Conservation (phyloP, 1,140 invertebrate genomes). For the Drosophila repleta region DNA sequence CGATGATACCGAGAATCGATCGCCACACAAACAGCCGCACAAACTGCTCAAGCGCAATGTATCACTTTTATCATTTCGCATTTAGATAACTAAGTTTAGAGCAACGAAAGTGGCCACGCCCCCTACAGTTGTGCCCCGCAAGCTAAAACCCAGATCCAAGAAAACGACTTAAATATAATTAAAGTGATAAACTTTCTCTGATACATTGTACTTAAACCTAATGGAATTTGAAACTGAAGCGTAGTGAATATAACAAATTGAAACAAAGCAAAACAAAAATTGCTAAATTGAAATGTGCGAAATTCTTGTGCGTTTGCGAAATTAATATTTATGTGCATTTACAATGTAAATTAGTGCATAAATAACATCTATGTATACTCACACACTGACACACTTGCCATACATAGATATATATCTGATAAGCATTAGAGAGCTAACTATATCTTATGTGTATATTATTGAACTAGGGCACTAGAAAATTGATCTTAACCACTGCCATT, state of each 20-base stretch:
- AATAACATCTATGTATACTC: constrained; percentile 31
- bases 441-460: constrained; percentile 35
- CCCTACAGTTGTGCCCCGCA: constrained; percentile 37
- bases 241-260: constrained; percentile 50
- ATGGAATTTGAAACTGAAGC: constrained; percentile 63
- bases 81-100: constrained; percentile 53
- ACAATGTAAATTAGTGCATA: constrained; percentile 77
- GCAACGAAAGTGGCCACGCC: constrained; percentile 43
- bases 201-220: constrained; percentile 72
- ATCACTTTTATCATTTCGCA: constrained; percentile 81
- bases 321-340: constrained; percentile 69
- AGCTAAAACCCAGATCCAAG: constrained; percentile 10
- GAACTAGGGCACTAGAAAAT: constrained; percentile 70
- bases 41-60: constrained; percentile 80
- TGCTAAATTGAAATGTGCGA: constrained; percentile 27
- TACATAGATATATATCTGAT: neutral
- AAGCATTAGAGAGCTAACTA: constrained; percentile 47
- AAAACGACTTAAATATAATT: constrained; percentile 77
- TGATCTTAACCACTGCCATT: constrained; percentile 78
- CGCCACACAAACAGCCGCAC: constrained; percentile 60
- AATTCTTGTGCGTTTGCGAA: constrained; percentile 41
- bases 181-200: constrained; percentile 79
- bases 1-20: constrained; percentile 54
- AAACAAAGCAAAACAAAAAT: neutral
- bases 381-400: constrained; percentile 10